Percentiles rank a stretch among this genome's conserved stretches.
These are phyloP conservation scores for Cyprinella venusta DNA, from an alignment of 2,797 vertebrate species.

Conservation along the genomic window DNA sequence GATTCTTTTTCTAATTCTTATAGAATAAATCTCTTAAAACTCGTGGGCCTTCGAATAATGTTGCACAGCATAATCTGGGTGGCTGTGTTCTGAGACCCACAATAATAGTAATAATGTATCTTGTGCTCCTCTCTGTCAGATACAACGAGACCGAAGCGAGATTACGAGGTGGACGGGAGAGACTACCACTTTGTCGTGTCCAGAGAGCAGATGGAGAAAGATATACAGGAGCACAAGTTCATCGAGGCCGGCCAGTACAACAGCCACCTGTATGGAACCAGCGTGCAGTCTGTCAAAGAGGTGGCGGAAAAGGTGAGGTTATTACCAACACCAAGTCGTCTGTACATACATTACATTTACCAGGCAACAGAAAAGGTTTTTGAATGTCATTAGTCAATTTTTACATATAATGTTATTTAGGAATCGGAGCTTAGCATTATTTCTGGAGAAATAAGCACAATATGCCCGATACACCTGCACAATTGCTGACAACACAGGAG, in stretches of 20 bases:
- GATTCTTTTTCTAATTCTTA: not conserved
- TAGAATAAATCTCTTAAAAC: not conserved
- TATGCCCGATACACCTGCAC: not conserved
- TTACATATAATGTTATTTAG: not conserved
- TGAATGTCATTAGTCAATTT: not conserved
- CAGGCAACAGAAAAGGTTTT: not conserved
- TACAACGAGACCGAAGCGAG: conserved; percentile 94
- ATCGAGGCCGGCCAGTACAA: conserved; percentile 99
- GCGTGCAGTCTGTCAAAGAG: conserved; percentile 95
- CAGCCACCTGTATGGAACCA: conserved; percentile 96
- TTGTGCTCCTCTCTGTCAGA: conserved; percentile 73
- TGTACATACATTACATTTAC: not conserved
- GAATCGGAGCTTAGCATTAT: not conserved
- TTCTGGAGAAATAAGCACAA: not conserved
- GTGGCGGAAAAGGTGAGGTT: conserved; percentile 91
- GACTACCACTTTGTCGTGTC: conserved; percentile 97
- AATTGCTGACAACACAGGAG: conserved; percentile 1
- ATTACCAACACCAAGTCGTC: not conserved
- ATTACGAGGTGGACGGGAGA: conserved; percentile 94
- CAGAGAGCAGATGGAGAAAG: conserved; percentile 97
- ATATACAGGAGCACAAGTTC: conserved; percentile 97
- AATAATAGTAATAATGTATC: not conserved
- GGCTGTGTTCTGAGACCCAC: not conserved
- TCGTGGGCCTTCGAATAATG: not conserved
- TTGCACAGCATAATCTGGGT: not conserved